Base-by-base conservation (phyloP, 1,140 invertebrate genomes). In the Micrasema longulum region DNA sequence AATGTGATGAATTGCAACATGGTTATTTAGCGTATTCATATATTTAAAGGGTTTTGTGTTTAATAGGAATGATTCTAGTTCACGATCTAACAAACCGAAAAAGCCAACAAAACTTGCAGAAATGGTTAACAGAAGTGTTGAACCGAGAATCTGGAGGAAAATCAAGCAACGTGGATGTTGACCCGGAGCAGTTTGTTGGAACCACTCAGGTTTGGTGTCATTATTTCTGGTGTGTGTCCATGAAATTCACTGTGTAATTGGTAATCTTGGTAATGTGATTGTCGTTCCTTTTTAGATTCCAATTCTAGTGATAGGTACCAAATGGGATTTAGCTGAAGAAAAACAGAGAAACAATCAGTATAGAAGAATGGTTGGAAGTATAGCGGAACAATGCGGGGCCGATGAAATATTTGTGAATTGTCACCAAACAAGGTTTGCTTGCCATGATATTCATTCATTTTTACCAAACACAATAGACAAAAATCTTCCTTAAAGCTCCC, bases 81-180 rank as follows among this genome's bases (percentile, higher is more conserved):
- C 96, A 99, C 85, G 97, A 99, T 86, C 87, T 98, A 76, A 97
- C 95, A 20, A 99, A 99, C 82, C 88, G 94, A 77, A 99, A 99
- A 83, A 97, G 96, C 57, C 94, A 98, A 82, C 89, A 95, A 71
- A 97, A 98, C 86, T 85, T 99, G 50, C 89, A 92, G 72, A 93
- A 95, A 83, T 99, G 97, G 97, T 82, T 99, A 2, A 89, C 91
- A 66, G 97, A 99, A 86, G 91, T 98, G 48, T 84, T 97, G 36
- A 94, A 92, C 81, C 91, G 90, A 83, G 94, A 95, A 65, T 87
- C 80, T 83, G 77, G 77, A 50, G 77, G 80, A 10, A 81, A 79
- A 50, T 77, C 80, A 43, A 79, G 80, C 60, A 81, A 88, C 76
- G 88, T 92, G 77, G 91, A 93, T 66, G 95, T 94, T 84, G 96